Evolutionary conservation across 1,140 invertebrate species (phyloP), one percentile per base, ranked within the genome.

Genomic region (Atta texana): DNA sequence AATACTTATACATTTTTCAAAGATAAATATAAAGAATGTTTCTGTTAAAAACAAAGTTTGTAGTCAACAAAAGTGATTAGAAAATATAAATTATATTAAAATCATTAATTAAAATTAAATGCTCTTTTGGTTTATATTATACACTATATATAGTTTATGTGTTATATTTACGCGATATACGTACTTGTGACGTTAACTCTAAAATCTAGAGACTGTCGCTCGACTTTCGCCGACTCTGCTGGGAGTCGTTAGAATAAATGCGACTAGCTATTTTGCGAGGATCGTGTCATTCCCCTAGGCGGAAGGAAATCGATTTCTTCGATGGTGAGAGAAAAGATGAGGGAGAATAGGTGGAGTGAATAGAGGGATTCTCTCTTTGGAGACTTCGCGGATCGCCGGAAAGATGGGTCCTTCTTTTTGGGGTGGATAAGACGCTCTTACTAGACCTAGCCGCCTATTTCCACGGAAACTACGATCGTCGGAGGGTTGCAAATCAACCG

Each of bases 191-290:
- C 57, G 69, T 84, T 51, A 74, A 39, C 12, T 51, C 55, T 84
- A 84, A 84, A 84, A 84, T 84, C 80, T 74, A 74, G 55, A 84
- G 31, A 51, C 69, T 63, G 55, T 49, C 55, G 69, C 18, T 49
- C 69, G 80, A 84, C 57, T 63, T 75, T 84, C 55, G 39, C 8
- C 80, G 69, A 74, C 18, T 84, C 80, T 75, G 55, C 14, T 74
- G 80, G 80, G 80, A 84, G 69, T 84, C 69, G 80, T 84, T 84
- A 74, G 80, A 74, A 84, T 84, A 84, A 84, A 84, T 75, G 80
- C 55, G 80, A 84, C 80, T 71, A 71, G 71, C 81, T 76, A 85
- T 85, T 78, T 85, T n/a, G 82, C n/a, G 61, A 55, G 82, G 34
- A 77, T 31, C 69, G 31, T 77, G 59, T 34, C 61, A 31, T 68